phyloP scores from a whole-genome alignment of 1,140 invertebrate species.

The Trichogramma pretiosum region DNA sequence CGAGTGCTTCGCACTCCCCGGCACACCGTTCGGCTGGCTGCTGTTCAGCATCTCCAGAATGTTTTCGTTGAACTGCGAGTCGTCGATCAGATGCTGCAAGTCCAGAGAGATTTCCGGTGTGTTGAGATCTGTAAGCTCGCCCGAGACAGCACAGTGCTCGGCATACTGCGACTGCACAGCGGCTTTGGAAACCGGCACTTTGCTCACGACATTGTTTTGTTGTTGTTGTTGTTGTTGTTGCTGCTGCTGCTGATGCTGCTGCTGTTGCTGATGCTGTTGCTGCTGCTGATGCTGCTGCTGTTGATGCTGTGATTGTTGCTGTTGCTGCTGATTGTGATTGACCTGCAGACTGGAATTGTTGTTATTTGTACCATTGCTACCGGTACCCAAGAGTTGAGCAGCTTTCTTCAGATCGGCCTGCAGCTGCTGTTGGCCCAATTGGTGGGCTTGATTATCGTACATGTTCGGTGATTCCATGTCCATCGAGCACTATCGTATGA shows the following conservation, averaged over 20 bases:
- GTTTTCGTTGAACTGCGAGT: slow-evolving; percentile 63
- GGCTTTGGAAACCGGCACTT: slow-evolving; percentile 42
- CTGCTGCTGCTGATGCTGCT: slow-evolving; percentile 27
- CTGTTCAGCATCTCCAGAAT: slow-evolving; percentile 67
- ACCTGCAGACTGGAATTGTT: slow-evolving; percentile 25
- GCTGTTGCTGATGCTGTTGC: too few species aligned
- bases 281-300: slow-evolving; percentile 42
- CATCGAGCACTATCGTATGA: too few species aligned
- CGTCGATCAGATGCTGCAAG: slow-evolving; percentile 80
- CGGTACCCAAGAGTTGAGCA: slow-evolving; percentile 29
- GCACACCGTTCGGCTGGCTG: slow-evolving; percentile 23
- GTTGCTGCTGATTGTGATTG: slow-evolving; percentile 27
- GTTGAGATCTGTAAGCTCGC: slow-evolving; percentile 76
- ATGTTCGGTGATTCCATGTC: slow-evolving; percentile 43
- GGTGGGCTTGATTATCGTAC: slow-evolving; percentile 41
- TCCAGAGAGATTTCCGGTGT: slow-evolving; percentile 83
- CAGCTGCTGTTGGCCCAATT: slow-evolving; percentile 33
- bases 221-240: slow-evolving; percentile 18
- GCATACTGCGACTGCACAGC: slow-evolving; percentile 55
- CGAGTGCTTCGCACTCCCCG: slow-evolving; percentile 41
- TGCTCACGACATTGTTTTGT: slow-evolving; percentile 41
- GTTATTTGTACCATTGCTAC: slow-evolving; percentile 25
- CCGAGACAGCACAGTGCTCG: slow-evolving; percentile 47
- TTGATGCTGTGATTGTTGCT: slow-evolving; percentile 1
- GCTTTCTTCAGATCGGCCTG: slow-evolving; percentile 34